Evolutionary conservation across 2,888 invertebrate species (phyloP), one percentile per base, ranked within the genome.

Genomic region (Trissoscelio sp.): DNA sequence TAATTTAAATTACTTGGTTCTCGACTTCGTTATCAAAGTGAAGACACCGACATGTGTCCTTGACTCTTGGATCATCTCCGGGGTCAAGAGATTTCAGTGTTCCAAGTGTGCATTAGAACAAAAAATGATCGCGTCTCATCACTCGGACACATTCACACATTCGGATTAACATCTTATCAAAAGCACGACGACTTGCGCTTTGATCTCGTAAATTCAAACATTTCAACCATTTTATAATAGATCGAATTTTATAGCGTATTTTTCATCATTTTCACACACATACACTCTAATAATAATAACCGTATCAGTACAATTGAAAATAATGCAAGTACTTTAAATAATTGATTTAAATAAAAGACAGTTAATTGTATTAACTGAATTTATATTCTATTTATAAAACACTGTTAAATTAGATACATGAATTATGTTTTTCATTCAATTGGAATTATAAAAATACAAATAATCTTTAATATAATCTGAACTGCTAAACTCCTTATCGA

Each of bases 1-100:
- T 3, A 39, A 39, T 42, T 14, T 42, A 3, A 14, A 6, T 3
- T 4, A 14, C 12, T 44, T 37, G 14, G 34, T 60, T 74, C 34
- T 60, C 55, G 51, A 62, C 57, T 60, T 37, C 57, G 60, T 81
- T 79, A 74, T 77, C 81, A 7, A 9, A 31, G 58, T 72, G 78
- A 83, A 86, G 86, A 87, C 82, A 86, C 85, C 85, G 85, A 83
- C 83, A 75, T 80, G 82, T 87, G 89, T 87, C 89, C 90, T 90
- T 90, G 90, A 89, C 89, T 87, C 86, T 85, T 86, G 83, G 90
- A 89, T 89, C 89, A 90, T 90, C 90, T 83, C 53, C 34, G 77
- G 73, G 85, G 87, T 89, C 87, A 81, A 82, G 78, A 84, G 87
- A 87, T 86, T 85, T 28, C 70, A 60, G 48, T 79, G 83, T 84